Evolutionary conservation across 2,797 vertebrate species (phyloP), one percentile per base, ranked within the genome.

Genomic region (Gephyroberyx darwinii): DNA sequence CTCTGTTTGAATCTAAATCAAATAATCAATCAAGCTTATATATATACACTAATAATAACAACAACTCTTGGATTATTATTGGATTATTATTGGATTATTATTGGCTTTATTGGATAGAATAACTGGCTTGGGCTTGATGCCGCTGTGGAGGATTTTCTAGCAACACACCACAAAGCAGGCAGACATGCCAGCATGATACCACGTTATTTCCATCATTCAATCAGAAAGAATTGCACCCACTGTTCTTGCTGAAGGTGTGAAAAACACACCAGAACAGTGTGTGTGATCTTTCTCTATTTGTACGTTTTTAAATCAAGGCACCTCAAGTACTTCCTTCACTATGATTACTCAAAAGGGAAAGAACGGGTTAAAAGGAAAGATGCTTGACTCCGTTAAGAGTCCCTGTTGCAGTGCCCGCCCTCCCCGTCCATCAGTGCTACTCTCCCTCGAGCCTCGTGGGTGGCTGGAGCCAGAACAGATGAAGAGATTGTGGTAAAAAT

Each of bases 391-490:
- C 56, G n/a, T 70, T 69, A 43, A 67, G 59, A 6, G 5, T 65
- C 20, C 13, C 52, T 66, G 54, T 5, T 68, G 30, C 61, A 62
- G 17, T 74, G 22, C 50, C 26, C 26, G 2, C 26, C 26, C 26
- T 26, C 26, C 26, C 26, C 26, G 26, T 26, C 26, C 26, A 0
- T 26, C 26, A 26, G 26, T 3, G 26, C 26, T 26, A 2, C 1
- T 26, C 26, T 26, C 26, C 26, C 26, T n/a, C 78, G 69, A 86
- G 75, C 65, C 68, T 77, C 43, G 85, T 85, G 77, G 86, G 84
- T 74, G 82, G 74, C 63, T 77, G 3, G 22, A 82, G 69, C 75
- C 69, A 64, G 76, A 35, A 69, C 63, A 77, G 60, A 60, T 1
- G 3, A 60, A 71, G 56, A 57, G 45, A 48, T 74, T 59, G 31